Evolutionary conservation across 2,113 vertebrate genomes (phyloP).

Genomic region (Hyla sarda): DNA sequence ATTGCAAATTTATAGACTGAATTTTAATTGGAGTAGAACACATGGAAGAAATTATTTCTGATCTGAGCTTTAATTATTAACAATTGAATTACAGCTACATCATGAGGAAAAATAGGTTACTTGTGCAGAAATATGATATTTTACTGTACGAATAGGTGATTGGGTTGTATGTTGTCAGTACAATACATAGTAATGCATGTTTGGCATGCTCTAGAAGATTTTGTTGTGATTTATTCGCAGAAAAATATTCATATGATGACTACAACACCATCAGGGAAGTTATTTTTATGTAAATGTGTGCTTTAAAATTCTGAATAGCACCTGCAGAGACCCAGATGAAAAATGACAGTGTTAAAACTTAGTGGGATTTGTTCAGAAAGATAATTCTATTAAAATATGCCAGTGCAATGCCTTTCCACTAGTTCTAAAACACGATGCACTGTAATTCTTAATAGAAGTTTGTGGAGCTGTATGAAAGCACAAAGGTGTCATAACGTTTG

Average conservation of each 20-base stretch:
- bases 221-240: slow-evolving; percentile 65
- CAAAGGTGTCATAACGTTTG: slow-evolving; percentile 47
- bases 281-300: slow-evolving; percentile 73
- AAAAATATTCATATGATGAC: slow-evolving; percentile 63
- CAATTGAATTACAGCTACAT: not conserved
- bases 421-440: slow-evolving; percentile 28
- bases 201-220: not conserved
- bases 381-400: slow-evolving; percentile 65
- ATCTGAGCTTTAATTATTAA: not conserved
- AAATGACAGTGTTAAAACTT: slow-evolving; percentile 69
- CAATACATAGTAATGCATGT: not conserved
- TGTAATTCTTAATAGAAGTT: slow-evolving; percentile 40
- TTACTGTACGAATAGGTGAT: slow-evolving; percentile 13
- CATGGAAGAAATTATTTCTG: slow-evolving; percentile 12
- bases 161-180: not conserved
- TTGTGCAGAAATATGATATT: not conserved
- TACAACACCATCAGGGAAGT: slow-evolving; percentile 64
- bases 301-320: slow-evolving; percentile 69
- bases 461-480: slow-evolving; percentile 21
- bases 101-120: not conserved
- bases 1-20: not conserved
- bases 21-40: not conserved
- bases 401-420: not conserved
- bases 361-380: slow-evolving; percentile 58
- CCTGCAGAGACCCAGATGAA: slow-evolving; percentile 66